Evolutionary conservation across 2,113 vertebrate species (phyloP), one percentile per base, ranked within the genome.

Genomic region (Tautogolabrus adspersus): DNA sequence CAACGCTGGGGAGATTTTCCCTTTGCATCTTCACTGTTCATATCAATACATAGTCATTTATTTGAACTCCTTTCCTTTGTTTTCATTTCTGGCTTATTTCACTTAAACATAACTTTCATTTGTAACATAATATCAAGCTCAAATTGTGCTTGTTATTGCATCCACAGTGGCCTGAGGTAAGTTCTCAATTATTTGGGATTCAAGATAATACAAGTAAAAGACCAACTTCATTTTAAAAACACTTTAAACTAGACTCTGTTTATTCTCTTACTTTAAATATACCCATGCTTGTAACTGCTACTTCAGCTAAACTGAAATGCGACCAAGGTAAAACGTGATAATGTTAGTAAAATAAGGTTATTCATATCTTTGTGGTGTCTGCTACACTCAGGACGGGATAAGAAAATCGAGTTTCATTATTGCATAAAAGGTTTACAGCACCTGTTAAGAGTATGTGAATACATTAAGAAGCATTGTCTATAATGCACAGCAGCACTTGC

Each of bases 341-440:
- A 72, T 52, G 77, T 81, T 56, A 75, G 61, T 83, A 68, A 68
- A 84, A 81, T 70, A 63, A n/a, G 26, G 55, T 81, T 60, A 54
- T 71, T 72, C 60, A 21, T 59, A 72, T 66, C 49, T 59, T 19
- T 62, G 67, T 83, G 69, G 56, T 82, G 44, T 81, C 30, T 42
- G 66, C 47, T 86, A 75, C 74, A 86, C 61, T 42, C 40, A 26
- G 54, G 30, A 54, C 23, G 74, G 52, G 44, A 73, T 85, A 88
- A 58, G 79, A 88, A 92, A 89, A 87, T 87, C 87, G 68, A 86
- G 63, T 80, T 60, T 75, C 84, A 72, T 74, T 81, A 82, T 91
- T 92, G 89, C 88, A 91, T 91, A 88, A 83, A 83, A 75, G 68
- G 66, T 83, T 88, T 72, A 79, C 49, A 82, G 82, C 78, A 88